Evolutionary conservation across 2,797 vertebrate genomes (phyloP).

Genomic region (Kryptolebias ocellatus): DNA sequence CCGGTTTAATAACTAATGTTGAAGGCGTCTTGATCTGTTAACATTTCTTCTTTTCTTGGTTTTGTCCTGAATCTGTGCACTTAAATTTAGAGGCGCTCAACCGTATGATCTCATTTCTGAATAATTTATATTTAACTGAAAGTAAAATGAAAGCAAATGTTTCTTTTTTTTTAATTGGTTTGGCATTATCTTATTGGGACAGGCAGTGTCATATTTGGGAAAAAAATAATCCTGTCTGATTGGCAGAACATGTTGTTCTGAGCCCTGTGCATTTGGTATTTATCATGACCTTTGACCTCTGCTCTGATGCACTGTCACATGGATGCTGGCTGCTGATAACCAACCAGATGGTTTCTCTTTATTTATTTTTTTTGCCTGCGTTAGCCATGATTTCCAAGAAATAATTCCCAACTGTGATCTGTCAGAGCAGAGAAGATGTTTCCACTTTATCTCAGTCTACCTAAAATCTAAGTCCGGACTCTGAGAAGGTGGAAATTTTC

Average conservation of each 20-base stretch:
- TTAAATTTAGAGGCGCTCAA: no score
- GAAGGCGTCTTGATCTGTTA: no score
- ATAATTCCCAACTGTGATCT: not conserved
- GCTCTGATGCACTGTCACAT: not conserved
- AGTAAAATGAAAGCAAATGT: not conserved
- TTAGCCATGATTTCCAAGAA: not conserved
- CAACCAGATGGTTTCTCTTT: not conserved
- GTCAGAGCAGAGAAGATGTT: not conserved
- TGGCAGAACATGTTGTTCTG: not conserved
- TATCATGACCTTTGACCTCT: not conserved
- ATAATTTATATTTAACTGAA: no score
- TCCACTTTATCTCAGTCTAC: not conserved
- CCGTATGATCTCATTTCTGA: no score
- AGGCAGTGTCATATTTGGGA: not conserved
- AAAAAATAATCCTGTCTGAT: not conserved
- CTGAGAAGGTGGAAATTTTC: no score
- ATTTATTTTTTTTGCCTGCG: not conserved
- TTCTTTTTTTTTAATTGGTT: not conserved
- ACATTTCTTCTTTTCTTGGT: no score
- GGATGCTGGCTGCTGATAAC: not conserved
- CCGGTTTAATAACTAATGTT: no score
- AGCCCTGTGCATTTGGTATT: not conserved
- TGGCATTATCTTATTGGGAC: not conserved
- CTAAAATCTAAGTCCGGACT: not conserved
- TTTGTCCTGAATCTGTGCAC: no score